Evolutionary conservation across 2,113 vertebrate species (phyloP).

Genomic region (Vimba vimba): DNA sequence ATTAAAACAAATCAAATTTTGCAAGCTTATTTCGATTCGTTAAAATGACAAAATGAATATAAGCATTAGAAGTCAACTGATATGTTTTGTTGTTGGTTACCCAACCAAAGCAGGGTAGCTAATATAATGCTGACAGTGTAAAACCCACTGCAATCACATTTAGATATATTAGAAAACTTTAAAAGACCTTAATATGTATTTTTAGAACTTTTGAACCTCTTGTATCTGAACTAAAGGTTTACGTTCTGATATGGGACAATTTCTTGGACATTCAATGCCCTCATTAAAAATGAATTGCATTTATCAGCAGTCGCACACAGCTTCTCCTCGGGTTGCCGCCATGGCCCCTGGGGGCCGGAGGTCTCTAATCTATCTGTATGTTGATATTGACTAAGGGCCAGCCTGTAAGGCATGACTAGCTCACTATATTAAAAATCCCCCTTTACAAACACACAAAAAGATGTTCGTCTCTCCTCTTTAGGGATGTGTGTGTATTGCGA

Average conservation of each 20-base stretch:
- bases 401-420: constrained; percentile 14
- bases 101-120: no score
- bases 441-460: constrained; percentile 17
- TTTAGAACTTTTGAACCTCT: background rate
- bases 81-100: no score
- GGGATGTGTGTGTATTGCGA: background rate
- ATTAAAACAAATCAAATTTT: no score
- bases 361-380: constrained; percentile 33
- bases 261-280: background rate
- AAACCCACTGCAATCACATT: background rate
- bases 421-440: constrained; percentile 51
- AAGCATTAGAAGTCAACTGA: no score
- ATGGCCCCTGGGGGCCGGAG: background rate
- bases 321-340: constrained; percentile 1
- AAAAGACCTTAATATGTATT: background rate
- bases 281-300: constrained; percentile 13
- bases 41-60: no score
- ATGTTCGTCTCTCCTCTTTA: background rate
- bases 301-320: background rate
- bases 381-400: constrained; percentile 46
- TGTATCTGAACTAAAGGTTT: background rate
- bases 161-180: background rate
- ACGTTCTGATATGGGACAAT: background rate
- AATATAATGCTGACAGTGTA: no score
- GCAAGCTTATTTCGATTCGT: no score